phyloP scores from a whole-genome alignment of 2,113 vertebrate species.

The Heterocephalus glaber region DNA sequence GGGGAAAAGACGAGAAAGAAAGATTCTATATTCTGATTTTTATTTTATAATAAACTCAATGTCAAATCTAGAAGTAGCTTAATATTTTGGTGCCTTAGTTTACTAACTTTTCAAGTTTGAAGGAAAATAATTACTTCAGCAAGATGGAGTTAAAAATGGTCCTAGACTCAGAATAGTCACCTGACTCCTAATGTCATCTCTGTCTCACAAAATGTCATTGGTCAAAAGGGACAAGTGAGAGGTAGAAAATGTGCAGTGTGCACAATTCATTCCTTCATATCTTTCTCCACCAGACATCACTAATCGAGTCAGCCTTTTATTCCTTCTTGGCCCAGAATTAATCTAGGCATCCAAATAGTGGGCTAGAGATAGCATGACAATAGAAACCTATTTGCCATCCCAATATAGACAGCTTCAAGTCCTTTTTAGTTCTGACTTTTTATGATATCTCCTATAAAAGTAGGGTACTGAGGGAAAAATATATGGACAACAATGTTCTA shows the following conservation, averaged over 20 bases:
- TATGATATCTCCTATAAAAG: background rate
- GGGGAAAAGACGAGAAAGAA: background rate
- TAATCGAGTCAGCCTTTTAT: background rate
- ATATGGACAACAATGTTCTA: background rate
- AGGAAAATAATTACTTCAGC: constrained; percentile 18
- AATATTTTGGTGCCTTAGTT: background rate
- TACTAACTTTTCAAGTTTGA: background rate
- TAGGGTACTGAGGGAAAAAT: background rate
- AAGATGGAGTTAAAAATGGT: background rate
- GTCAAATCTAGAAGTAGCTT: background rate
- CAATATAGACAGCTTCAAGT: background rate
- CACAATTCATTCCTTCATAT: background rate
- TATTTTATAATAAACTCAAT: constrained; percentile 35
- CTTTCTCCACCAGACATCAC: background rate
- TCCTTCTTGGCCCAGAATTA: background rate
- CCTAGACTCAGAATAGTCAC: background rate
- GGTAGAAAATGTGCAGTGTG: accelerated
- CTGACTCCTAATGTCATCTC: background rate
- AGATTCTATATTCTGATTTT: background rate
- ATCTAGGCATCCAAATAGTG: background rate
- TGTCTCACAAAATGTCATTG: background rate
- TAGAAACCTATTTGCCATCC: background rate
- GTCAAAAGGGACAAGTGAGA: background rate
- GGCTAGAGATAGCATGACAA: background rate
- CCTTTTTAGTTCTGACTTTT: background rate